These are phyloP conservation scores for Lutraria lutraria DNA, from an alignment of 2,888 invertebrate species.

Conservation along the genomic window DNA sequence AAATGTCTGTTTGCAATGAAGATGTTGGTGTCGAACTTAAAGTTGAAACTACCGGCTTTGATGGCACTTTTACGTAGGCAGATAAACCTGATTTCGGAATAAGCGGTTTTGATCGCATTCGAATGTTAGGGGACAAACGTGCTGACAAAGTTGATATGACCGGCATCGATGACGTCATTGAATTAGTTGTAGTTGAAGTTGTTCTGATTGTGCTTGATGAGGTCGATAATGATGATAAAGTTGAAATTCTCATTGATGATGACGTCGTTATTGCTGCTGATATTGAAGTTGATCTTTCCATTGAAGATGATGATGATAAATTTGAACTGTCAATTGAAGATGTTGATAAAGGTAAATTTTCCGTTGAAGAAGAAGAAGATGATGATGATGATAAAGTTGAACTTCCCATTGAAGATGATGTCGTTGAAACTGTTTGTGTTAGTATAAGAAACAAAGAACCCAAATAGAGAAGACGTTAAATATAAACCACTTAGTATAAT, in stretches of 20 bases:
- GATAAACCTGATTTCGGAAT: background rate
- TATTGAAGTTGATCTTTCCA: background rate
- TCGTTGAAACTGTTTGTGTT: constrained; percentile 7
- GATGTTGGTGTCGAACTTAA: background rate
- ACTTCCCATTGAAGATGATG: background rate
- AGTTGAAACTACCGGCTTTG: background rate
- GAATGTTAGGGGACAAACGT: background rate
- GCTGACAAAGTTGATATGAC: background rate
- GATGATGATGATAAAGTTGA: background rate
- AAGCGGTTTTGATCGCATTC: background rate
- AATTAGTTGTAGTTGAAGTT: background rate
- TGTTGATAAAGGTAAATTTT: background rate
- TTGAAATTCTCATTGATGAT: background rate
- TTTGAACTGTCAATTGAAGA: background rate
- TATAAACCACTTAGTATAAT: background rate
- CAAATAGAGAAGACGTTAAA: background rate
- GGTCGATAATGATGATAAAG: background rate
- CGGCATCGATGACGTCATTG: background rate
- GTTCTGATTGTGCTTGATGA: background rate
- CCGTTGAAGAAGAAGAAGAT: background rate
- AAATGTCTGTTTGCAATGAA: background rate
- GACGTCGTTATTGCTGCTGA: background rate
- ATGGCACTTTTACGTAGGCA: background rate
- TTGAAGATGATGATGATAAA: background rate
- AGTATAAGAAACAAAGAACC: constrained; percentile 11